Evolutionary conservation across 2,888 invertebrate species (phyloP).

Genomic region (Callimorpha dominula): DNA sequence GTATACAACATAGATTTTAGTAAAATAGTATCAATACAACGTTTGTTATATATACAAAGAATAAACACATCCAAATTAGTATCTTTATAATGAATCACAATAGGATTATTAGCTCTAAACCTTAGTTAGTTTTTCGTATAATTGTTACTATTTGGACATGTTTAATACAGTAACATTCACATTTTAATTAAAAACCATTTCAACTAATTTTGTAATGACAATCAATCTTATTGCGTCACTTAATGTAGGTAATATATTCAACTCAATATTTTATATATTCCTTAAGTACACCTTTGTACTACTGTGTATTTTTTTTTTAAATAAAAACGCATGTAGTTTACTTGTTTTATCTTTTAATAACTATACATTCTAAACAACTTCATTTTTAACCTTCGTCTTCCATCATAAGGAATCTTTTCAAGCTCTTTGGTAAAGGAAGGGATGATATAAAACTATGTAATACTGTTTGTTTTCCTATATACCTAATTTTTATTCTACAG

Average conservation of each 20-base stretch:
- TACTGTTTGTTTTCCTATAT: slow-evolving; percentile 59
- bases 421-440: slow-evolving; percentile 85
- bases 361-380: slow-evolving; percentile 14
- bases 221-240: slow-evolving; percentile 30
- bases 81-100: background rate
- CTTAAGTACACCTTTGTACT: slow-evolving; percentile 71
- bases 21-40: background rate
- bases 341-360: slow-evolving; percentile 24
- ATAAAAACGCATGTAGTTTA: slow-evolving; percentile 46
- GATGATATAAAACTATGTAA: slow-evolving; percentile 72
- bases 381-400: slow-evolving; percentile 74
- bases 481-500: slow-evolving; percentile 86
- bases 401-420: slow-evolving; percentile 87
- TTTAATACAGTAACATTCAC: background rate
- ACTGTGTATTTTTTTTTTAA: slow-evolving; percentile 52
- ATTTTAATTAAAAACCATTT: background rate
- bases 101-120: background rate
- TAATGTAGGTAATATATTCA: slow-evolving; percentile 45
- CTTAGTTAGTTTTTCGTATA: background rate
- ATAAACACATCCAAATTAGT: background rate
- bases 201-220: slow-evolving; percentile 6
- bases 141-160: background rate
- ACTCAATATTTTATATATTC: slow-evolving; percentile 63
- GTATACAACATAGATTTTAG: slow-evolving; percentile 11
- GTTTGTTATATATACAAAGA: background rate